A percentile compares a stretch with the other conserved stretches of the same genome.
phyloP scores from a whole-genome alignment of 2,113 vertebrate species.

The Toxotes jaculatrix region DNA sequence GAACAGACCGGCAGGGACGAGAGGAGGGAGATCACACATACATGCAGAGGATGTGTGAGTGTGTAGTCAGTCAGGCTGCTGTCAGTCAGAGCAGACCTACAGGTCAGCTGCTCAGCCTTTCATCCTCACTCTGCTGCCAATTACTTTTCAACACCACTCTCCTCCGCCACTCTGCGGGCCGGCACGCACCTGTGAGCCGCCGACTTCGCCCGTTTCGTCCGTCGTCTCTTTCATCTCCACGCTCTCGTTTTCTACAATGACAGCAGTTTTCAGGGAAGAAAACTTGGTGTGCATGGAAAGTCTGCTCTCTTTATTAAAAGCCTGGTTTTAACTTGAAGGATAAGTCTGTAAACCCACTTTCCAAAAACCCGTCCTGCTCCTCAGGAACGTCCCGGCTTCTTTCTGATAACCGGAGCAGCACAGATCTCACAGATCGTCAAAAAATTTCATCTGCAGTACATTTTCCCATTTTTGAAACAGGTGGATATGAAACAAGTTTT shows the following conservation, averaged over 20 bases:
- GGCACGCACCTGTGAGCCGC: background rate
- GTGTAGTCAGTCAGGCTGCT: background rate
- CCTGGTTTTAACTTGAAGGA: background rate
- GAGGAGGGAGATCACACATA: background rate
- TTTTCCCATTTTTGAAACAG: background rate
- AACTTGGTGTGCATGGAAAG: background rate
- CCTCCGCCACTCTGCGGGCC: background rate
- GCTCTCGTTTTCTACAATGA: background rate
- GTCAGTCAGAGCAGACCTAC: background rate
- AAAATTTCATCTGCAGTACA: background rate
- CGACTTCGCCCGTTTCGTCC: background rate
- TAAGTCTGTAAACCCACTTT: background rate
- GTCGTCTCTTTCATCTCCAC: background rate
- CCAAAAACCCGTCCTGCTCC: background rate
- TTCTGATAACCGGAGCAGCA: background rate
- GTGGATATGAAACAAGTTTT: background rate
- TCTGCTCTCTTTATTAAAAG: conserved; percentile 2
- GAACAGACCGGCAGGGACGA: background rate
- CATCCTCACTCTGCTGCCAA: conserved; percentile 22
- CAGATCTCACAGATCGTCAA: background rate
- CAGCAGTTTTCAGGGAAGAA: background rate
- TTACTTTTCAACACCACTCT: conserved; percentile 12
- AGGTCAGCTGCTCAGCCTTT: conserved; percentile 15
- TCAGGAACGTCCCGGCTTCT: background rate
- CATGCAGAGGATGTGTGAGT: background rate